Evolutionary conservation across 2,888 invertebrate species (phyloP), one percentile per base, ranked within the genome.

Genomic region (Pterostichus niger): DNA sequence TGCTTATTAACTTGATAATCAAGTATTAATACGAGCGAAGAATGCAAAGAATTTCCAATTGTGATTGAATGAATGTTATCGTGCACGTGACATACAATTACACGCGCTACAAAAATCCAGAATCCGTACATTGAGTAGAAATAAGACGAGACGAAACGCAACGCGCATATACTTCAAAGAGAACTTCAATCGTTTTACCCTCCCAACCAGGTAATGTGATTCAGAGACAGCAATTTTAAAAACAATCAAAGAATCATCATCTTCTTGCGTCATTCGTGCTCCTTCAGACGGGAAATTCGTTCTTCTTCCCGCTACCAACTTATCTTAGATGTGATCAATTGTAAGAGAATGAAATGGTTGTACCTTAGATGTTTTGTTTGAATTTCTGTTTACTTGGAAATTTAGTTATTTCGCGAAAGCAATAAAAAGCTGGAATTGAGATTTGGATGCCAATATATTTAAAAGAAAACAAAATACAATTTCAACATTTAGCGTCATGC

Each of bases 31-130:
- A 5, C 49, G 9, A 49, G 49, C 10, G 11, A 49, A 49, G 13
- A n/a, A 35, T 64, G 64, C 33, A 64, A 33, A 35, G 64, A 64
- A 64, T 64, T 49, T 64, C 35, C 64, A 64, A 13, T 64, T 33
- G 64, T 35, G 33, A 35, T 64, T 35, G 35, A 64, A 64, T 64
- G 64, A 64, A 64, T 64, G 35, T 64, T 64, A 64, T 64, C 35
- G n/a, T 40, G 7, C 71, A 80, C 64, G 59, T 77, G 52, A 68
- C 54, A 35, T 49, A 35, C 80, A 80, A 80, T 80, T 79, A 59
- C 11, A 9, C 10, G 35, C 5, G 31, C 59, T 59, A 17, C 24
- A 49, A 49, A 49, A 49, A 49, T 49, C 13, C 49, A 11, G 49
- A 13, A 49, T 13, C 13, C 64, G n/a, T 35, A n/a, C 64, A 49